These are phyloP conservation scores for Onychostruthus taczanowskii DNA, from an alignment of 2,113 vertebrate species.

Conservation along the genomic window DNA sequence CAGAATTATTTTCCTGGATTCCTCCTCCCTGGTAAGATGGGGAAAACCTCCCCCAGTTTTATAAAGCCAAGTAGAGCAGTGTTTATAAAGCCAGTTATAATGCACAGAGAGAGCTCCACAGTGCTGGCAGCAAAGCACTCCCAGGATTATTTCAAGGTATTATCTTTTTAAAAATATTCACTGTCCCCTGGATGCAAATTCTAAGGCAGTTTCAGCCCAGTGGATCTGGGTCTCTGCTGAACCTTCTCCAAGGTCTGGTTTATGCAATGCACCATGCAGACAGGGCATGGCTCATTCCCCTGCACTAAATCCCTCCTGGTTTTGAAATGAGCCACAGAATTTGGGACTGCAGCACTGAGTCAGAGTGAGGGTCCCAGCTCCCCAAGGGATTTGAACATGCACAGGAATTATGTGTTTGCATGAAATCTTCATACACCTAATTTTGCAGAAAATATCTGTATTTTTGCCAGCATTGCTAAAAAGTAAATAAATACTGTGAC, in stretches of 20 bases:
- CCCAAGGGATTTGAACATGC: accelerated
- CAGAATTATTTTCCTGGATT: not conserved
- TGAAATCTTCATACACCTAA: not conserved
- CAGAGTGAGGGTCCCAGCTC: not conserved
- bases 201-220: not conserved
- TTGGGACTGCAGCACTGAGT: not conserved
- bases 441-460: not conserved
- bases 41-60: too few species aligned
- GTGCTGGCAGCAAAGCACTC: not conserved
- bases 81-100: not conserved
- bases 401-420: not conserved
- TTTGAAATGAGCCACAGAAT: not conserved
- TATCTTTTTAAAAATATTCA: not conserved
- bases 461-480: not conserved
- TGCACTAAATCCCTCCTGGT: not conserved
- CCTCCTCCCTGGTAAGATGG: not conserved
- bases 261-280: not conserved
- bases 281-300: not conserved
- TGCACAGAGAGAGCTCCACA: not conserved
- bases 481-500: not conserved
- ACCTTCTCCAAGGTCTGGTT: not conserved
- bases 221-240: not conserved
- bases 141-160: not conserved
- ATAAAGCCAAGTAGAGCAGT: accelerated
- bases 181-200: not conserved